Evolutionary conservation across 2,113 vertebrate species (phyloP).

Genomic region (Chunga burmeisteri): DNA sequence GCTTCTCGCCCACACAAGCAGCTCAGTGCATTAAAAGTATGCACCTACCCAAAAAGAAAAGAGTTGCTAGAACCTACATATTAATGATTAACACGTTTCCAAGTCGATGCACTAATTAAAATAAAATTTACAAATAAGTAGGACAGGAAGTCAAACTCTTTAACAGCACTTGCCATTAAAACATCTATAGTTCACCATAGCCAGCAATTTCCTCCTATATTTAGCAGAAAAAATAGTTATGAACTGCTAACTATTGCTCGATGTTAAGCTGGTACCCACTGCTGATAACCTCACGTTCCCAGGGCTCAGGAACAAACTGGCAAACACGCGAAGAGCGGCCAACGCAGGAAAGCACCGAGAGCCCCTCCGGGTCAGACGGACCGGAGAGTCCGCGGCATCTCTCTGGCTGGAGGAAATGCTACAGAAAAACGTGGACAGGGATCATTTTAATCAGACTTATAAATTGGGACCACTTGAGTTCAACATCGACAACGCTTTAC

Average conservation of each 20-base stretch:
- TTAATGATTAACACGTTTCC: neutral
- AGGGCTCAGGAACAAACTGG: neutral
- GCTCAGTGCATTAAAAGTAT: neutral
- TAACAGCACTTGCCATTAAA: neutral
- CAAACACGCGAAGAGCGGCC: neutral
- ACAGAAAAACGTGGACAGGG: neutral
- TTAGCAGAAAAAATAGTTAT: neutral
- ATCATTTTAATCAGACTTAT: neutral
- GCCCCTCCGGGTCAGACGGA: accelerated
- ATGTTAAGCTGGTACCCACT: neutral
- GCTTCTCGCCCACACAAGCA: slow-evolving; percentile 29
- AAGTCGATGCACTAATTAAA: neutral
- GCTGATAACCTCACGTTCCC: neutral
- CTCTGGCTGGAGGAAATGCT: neutral
- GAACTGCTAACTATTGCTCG: neutral
- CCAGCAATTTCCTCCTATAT: neutral
- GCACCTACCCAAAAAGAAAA: neutral
- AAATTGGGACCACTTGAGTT: neutral
- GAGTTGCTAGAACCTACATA: neutral
- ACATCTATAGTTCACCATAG: neutral
- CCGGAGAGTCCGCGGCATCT: accelerated
- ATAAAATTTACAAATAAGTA: neutral
- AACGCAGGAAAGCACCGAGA: neutral
- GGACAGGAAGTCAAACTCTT: neutral
- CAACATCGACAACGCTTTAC: accelerated